phyloP scores from a whole-genome alignment of 2,888 invertebrate species.

The Andrena praecox region DNA sequence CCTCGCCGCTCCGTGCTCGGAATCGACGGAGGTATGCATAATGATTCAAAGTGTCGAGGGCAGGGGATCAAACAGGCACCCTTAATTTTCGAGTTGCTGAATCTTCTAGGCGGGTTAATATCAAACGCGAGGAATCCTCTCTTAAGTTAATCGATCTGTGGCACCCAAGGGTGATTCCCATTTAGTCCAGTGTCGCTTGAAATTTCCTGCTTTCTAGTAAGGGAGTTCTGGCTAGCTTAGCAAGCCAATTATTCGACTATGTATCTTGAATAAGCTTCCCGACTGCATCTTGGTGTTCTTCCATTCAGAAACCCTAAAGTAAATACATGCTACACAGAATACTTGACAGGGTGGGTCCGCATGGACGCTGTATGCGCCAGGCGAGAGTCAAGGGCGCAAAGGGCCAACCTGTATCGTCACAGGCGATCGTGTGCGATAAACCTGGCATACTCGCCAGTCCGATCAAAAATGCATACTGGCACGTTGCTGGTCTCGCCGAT shows the following conservation, averaged over 20 bases:
- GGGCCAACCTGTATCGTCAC: background rate
- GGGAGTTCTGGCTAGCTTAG: too few species aligned
- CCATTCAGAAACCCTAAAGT: too few species aligned
- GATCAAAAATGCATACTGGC: constrained; percentile 67
- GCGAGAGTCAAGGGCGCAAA: background rate
- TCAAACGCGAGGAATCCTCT: background rate
- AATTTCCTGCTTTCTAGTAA: too few species aligned
- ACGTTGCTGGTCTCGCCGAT: constrained; percentile 63
- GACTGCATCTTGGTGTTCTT: too few species aligned
- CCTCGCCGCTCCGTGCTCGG: constrained; percentile 46
- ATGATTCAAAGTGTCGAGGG: constrained; percentile 50
- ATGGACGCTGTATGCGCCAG: background rate
- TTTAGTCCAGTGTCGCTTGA: background rate
- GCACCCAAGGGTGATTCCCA: background rate
- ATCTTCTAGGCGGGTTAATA: constrained; percentile 1
- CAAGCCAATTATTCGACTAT: too few species aligned
- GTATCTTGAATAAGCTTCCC: too few species aligned
- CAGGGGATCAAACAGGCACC: constrained; percentile 36
- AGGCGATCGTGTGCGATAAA: constrained; percentile 3
- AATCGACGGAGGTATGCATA: constrained; percentile 42
- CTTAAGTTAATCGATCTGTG: background rate
- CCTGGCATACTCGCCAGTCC: constrained; percentile 29
- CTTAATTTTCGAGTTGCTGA: constrained; percentile 35
- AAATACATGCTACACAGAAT: too few species aligned
- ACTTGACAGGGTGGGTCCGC: too few species aligned